phyloP scores from a whole-genome alignment of 2,888 invertebrate species.

The Thyatira batis region DNA sequence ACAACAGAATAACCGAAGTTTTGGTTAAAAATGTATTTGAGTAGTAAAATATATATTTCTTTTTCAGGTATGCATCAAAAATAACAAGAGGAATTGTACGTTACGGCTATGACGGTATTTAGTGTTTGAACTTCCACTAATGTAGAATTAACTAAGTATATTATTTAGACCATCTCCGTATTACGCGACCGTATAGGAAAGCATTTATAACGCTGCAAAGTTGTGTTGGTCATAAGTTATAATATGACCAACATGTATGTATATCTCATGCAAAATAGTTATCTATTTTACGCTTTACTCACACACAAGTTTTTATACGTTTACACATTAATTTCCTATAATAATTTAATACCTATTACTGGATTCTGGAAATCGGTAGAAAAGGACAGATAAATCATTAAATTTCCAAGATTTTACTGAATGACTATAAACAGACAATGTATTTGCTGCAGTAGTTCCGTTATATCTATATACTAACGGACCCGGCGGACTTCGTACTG shows the following conservation, averaged over 20 bases:
- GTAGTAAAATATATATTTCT: too few species aligned
- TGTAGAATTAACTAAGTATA: constrained; percentile 3
- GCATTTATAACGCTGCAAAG: background rate
- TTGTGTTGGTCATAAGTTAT: background rate
- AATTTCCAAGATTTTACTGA: background rate
- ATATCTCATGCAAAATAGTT: background rate
- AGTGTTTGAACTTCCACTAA: constrained; percentile 8
- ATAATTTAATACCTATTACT: background rate
- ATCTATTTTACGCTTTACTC: background rate
- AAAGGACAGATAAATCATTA: background rate
- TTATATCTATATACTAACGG: too few species aligned
- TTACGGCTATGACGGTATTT: constrained; percentile 5
- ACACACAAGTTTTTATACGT: background rate
- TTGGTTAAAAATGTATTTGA: too few species aligned
- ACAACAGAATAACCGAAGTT: too few species aligned
- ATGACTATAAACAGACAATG: too few species aligned
- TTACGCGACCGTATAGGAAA: background rate
- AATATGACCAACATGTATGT: background rate
- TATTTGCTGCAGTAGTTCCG: too few species aligned
- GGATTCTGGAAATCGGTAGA: background rate
- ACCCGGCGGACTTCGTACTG: too few species aligned
- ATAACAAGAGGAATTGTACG: background rate
- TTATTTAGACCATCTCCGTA: background rate
- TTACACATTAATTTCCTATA: background rate
- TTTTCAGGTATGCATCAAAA: background rate